Percentiles rank a stretch among this genome's conserved stretches.
These are phyloP conservation scores for Arbacia lixula DNA, from an alignment of 53 echinoderm and acorn worm genomes.

Conservation along the genomic window DNA sequence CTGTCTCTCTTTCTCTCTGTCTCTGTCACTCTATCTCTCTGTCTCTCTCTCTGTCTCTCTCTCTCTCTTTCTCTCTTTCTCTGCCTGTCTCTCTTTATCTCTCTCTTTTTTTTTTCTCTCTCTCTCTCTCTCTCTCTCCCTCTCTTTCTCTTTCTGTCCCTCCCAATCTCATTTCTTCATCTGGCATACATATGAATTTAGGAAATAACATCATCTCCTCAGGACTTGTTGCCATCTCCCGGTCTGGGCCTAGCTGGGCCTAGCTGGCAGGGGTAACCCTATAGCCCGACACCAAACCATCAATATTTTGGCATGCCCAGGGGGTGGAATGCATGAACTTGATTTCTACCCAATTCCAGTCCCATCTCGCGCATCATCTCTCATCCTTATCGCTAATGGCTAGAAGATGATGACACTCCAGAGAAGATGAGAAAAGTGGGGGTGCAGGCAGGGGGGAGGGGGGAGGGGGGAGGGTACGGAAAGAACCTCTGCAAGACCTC, in stretches of 20 bases:
- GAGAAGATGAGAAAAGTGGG: background rate
- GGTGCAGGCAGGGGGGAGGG: background rate
- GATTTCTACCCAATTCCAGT: constrained; percentile 39
- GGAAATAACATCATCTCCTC: constrained; percentile 18
- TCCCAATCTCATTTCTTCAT: background rate
- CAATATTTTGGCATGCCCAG: constrained; percentile 53
- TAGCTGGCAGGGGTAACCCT: background rate
- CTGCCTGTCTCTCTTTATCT: too few species aligned
- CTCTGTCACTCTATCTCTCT: too few species aligned
- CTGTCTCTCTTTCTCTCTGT: too few species aligned
- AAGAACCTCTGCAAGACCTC: too few species aligned
- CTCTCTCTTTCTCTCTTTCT: too few species aligned
- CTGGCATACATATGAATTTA: constrained; percentile 12
- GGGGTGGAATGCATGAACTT: constrained; percentile 49
- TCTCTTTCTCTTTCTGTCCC: too few species aligned
- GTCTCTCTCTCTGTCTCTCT: too few species aligned
- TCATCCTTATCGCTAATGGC: constrained; percentile 7
- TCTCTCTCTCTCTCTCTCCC: too few species aligned
- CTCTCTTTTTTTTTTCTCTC: too few species aligned
- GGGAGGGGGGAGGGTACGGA: background rate
- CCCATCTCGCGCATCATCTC: constrained; percentile 45
- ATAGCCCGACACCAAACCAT: constrained; percentile 5
- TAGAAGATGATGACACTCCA: constrained; percentile 33
- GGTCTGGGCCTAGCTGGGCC: background rate
- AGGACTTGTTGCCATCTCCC: constrained; percentile 1